Evolutionary conservation across 92 coral and sea anemone genomes (phyloP).

Genomic region (Galaxea fascicularis): DNA sequence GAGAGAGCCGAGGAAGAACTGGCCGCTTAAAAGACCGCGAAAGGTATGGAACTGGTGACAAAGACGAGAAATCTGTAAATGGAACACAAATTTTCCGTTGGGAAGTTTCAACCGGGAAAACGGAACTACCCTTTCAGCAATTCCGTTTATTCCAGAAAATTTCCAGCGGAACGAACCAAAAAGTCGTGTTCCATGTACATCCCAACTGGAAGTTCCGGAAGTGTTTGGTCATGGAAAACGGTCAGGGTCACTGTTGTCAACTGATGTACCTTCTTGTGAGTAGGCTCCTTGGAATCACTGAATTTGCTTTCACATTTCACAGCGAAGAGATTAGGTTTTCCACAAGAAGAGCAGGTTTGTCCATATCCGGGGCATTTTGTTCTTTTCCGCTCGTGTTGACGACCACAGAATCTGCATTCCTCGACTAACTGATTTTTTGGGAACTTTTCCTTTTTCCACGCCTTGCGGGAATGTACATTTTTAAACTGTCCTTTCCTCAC

Average conservation of each 20-base stretch:
- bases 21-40: too few relatives aligned
- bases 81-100: too few relatives aligned
- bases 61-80: too few relatives aligned
- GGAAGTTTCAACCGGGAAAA: too few relatives aligned
- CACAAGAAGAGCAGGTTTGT: constrained; percentile 37
- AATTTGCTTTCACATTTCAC: constrained; percentile 28
- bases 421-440: not conserved
- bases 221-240: not conserved
- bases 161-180: too few relatives aligned
- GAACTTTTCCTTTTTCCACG: constrained; percentile 5
- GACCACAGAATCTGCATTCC: too few relatives aligned
- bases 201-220: too few relatives aligned
- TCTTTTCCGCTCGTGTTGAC: constrained; percentile 31
- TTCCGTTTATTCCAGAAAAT: constrained; percentile 15
- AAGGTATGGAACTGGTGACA: too few relatives aligned
- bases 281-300: constrained; percentile 13
- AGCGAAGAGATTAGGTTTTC: constrained; percentile 50
- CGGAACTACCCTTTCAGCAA: too few relatives aligned
- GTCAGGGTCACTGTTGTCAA: not conserved
- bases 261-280: constrained; percentile 15
- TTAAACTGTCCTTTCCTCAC: not conserved
- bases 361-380: constrained; percentile 60
- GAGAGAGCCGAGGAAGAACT: too few relatives aligned
- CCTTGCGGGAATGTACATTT: not conserved
- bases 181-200: too few relatives aligned